Evolutionary conservation across 2,797 vertebrate species (phyloP).

Genomic region (Ptychadena robeensis): DNA sequence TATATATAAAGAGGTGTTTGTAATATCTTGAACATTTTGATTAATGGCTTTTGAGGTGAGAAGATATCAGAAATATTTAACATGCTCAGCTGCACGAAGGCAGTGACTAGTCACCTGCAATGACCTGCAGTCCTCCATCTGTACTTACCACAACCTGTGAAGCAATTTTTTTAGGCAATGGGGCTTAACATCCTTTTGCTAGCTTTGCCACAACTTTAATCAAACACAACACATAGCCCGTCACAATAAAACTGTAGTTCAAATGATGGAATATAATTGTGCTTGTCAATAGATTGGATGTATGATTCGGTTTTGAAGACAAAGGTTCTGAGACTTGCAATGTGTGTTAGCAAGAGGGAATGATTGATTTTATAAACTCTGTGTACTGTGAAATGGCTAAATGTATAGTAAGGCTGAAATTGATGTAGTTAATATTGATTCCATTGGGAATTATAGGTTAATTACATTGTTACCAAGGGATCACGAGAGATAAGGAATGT

Average conservation of each 20-base stretch:
- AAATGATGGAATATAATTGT: slow-evolving; percentile 44
- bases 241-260: slow-evolving; percentile 27
- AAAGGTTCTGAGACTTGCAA: slow-evolving; percentile 16
- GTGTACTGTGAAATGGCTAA: not conserved
- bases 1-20: not conserved
- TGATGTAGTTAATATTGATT: slow-evolving; percentile 25
- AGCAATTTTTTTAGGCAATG: not conserved
- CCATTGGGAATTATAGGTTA: slow-evolving; percentile 23
- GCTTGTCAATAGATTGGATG: slow-evolving; percentile 42
- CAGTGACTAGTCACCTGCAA: not conserved
- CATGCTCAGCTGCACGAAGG: not conserved
- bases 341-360: not conserved
- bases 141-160: not conserved
- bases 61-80: not conserved
- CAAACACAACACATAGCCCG: slow-evolving; percentile 26
- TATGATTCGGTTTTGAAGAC: slow-evolving; percentile 31
- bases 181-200: slow-evolving; percentile 17
- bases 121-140: not conserved
- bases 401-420: not conserved
- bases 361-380: slow-evolving; percentile 21
- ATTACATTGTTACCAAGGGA: not conserved
- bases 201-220: slow-evolving; percentile 22
- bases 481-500: slow-evolving; percentile 14
- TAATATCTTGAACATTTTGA: not conserved
- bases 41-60: not conserved